Evolutionary conservation across 2,113 vertebrate species (phyloP).

Genomic region (Myiozetetes cayanensis): DNA sequence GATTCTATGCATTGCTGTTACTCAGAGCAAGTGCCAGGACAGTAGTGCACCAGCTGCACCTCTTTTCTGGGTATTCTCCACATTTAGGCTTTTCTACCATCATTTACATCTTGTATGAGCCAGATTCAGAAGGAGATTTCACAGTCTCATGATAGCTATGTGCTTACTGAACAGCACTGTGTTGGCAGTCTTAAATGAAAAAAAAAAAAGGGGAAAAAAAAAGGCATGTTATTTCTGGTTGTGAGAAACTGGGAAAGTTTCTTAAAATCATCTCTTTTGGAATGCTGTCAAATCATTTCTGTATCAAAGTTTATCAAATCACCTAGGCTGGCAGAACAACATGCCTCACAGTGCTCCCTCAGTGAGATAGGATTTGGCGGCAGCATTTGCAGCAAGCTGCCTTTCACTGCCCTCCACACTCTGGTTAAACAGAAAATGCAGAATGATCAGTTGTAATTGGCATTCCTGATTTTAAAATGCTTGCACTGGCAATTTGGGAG

Average conservation of each 20-base stretch:
- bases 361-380: neutral
- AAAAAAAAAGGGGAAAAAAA: neutral
- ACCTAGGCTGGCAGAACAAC: neutral
- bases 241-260: neutral
- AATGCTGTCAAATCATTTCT: neutral
- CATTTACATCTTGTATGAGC: neutral
- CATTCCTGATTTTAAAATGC: neutral
- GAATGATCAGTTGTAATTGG: neutral
- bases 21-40: neutral
- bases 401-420: neutral
- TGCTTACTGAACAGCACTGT: neutral
- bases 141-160: neutral
- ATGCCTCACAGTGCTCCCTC: neutral
- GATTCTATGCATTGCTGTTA: neutral
- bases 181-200: neutral
- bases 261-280: neutral
- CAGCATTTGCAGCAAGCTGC: neutral
- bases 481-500: neutral
- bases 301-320: neutral
- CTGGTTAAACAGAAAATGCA: neutral
- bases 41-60: neutral
- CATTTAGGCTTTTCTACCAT: neutral
- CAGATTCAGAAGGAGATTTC: neutral
- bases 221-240: neutral
- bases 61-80: neutral